Base-by-base conservation (phyloP, 2,888 invertebrate species). In the Galerucella calmariensis region DNA sequence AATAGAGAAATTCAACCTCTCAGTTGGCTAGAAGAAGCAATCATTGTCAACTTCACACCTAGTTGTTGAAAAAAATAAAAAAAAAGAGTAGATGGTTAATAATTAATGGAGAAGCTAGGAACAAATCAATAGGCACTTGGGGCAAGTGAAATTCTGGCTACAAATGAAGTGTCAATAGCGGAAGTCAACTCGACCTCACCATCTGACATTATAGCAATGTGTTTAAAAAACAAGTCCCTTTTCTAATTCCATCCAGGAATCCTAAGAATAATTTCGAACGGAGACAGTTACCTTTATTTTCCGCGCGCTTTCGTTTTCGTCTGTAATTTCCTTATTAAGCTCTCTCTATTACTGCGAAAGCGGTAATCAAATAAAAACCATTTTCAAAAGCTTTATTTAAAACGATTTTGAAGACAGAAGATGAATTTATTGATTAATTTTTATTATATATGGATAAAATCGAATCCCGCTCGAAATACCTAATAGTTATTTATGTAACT, bases 301-400 rank as follows among this genome's bases (percentile, higher is more conserved):
- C 3, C 16, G 44, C 16, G 44, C 16, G 20, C 63, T 63, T 63
- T 44, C 63, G n/a, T 62, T 62, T 62, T 62, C 41, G n/a, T 44
- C 44, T 63, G 41, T 41, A 63, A 63, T 63, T 63, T 63, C 63
- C 63, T 63, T 63, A 63, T 63, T 63, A 20, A 63, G 44, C 63
- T 63, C 63, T 63, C 41, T 44, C n/a, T 63, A 63, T 63, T 63
- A 44, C 44, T 44, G 41, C 41, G 41, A 63, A 63, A 63, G 44
- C 63, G 35, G 8, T 44, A 63, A 63, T 63, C 63, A 16, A 63
- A 63, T 63, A 11, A 63, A 63, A 63, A 16, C 63, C 63, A 63
- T 63, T 63, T 63, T 6, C 48, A 12, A n/a, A 24, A 61, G 41
- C 63, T 63, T 16, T 63, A 16, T 41, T 63, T 41, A 63, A 63